phyloP scores from a whole-genome alignment of 2,888 invertebrate genomes.

The Dynastes grantii region DNA sequence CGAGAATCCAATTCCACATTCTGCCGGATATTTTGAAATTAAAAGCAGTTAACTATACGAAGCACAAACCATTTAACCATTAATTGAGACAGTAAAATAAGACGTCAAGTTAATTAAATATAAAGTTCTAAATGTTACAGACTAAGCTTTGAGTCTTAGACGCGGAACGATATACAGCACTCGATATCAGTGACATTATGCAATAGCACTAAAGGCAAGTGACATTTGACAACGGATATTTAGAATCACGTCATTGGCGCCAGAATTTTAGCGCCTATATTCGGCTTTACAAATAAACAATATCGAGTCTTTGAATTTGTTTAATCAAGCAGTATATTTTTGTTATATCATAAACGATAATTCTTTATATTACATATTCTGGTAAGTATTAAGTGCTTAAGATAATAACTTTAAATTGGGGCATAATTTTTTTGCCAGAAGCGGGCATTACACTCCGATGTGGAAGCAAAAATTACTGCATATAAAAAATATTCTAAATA shows the following conservation, averaged over 20 bases:
- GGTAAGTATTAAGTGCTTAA: too few species aligned
- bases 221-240: neutral
- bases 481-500: too few species aligned
- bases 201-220: slow-evolving; percentile 3
- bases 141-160: neutral
- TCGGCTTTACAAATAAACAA: slow-evolving; percentile 18
- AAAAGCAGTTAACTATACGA: neutral
- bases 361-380: neutral
- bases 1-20: too few species aligned
- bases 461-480: too few species aligned
- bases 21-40: too few species aligned
- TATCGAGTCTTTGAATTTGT: neutral
- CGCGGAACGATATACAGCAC: neutral
- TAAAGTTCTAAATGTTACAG: too few species aligned
- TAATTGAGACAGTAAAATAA: neutral
- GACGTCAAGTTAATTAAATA: neutral
- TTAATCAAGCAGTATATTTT: neutral
- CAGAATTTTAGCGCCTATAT: slow-evolving; percentile 1
- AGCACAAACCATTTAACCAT: neutral
- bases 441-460: too few species aligned
- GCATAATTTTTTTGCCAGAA: too few species aligned
- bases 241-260: slow-evolving; percentile 2
- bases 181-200: slow-evolving; percentile 8
- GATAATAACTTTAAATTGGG: too few species aligned
- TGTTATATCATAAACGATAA: neutral